Percentiles rank a stretch among this genome's conserved stretches.
Evolutionary conservation across 2,797 vertebrate genomes (phyloP).

Genomic region (Notoglanidium macrostoma): DNA sequence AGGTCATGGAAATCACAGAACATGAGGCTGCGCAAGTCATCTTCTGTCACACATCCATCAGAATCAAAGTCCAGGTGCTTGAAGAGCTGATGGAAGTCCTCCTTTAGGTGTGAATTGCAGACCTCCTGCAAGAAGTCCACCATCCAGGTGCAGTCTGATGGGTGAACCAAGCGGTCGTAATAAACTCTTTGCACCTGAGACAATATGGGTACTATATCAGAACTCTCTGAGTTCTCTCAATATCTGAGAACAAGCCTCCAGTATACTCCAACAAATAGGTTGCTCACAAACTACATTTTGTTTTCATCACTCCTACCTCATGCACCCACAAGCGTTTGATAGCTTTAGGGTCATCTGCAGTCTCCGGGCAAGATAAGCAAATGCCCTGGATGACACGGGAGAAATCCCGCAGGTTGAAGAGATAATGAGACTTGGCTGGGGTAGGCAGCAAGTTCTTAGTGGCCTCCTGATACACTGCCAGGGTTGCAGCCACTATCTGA

Average conservation of each 20-base stretch:
- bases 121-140: constrained; percentile 77
- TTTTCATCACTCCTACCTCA: constrained; percentile 74
- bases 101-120: constrained; percentile 72
- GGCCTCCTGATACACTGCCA: constrained; percentile 85
- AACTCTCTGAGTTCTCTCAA: neutral
- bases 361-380: constrained; percentile 86
- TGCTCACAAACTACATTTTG: neutral
- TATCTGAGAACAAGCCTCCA: neutral
- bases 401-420: constrained; percentile 91
- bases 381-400: constrained; percentile 90
- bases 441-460: constrained; percentile 88
- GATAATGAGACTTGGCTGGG: constrained; percentile 89
- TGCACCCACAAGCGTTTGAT: constrained; percentile 92
- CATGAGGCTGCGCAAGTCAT: constrained; percentile 89
- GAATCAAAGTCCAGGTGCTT: constrained; percentile 76
- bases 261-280: neutral
- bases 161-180: constrained; percentile 88
- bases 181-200: constrained; percentile 87
- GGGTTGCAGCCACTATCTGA: constrained; percentile 80
- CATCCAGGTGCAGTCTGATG: constrained; percentile 82
- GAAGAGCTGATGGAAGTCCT: constrained; percentile 81
- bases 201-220: constrained; percentile 3
- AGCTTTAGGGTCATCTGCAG: constrained; percentile 71
- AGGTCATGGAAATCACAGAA: constrained; percentile 91
- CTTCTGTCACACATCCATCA: constrained; percentile 83